phyloP scores from a whole-genome alignment of 1,140 invertebrate species.

The Diorhabda carinulata region DNA sequence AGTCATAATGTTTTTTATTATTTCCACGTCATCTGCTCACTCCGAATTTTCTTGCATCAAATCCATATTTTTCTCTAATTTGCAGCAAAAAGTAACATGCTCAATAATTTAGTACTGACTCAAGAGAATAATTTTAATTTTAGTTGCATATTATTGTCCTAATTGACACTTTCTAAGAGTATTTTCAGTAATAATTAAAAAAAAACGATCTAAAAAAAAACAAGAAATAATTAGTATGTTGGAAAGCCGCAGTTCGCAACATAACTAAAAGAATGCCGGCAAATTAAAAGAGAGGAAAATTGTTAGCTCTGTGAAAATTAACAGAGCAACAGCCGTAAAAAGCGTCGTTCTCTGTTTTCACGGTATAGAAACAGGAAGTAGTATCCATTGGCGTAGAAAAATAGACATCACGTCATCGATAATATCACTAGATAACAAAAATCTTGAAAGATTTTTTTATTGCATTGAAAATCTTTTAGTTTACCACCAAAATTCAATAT shows the following conservation, averaged over 20 bases:
- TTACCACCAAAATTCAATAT: no score
- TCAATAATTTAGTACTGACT: no score
- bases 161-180: background rate
- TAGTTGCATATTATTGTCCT: background rate
- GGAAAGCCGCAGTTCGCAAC: background rate
- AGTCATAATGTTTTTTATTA: no score
- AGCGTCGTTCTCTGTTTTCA: background rate
- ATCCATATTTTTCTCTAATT: no score
- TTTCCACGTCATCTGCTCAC: no score
- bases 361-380: background rate
- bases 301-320: constrained; percentile 14
- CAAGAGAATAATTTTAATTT: background rate
- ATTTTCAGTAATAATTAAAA: background rate
- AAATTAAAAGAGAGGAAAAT: constrained; percentile 7
- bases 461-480: no score
- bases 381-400: background rate
- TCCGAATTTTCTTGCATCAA: no score
- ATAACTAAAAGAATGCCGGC: background rate
- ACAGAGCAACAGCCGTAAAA: constrained; percentile 20
- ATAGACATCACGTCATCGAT: no score
- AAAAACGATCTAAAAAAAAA: background rate
- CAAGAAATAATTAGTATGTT: background rate
- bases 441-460: no score
- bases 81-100: no score
- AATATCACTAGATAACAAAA: no score